Conservation (phyloP, 2,888 invertebrate species). For the Ormyrus thymus region DNA sequence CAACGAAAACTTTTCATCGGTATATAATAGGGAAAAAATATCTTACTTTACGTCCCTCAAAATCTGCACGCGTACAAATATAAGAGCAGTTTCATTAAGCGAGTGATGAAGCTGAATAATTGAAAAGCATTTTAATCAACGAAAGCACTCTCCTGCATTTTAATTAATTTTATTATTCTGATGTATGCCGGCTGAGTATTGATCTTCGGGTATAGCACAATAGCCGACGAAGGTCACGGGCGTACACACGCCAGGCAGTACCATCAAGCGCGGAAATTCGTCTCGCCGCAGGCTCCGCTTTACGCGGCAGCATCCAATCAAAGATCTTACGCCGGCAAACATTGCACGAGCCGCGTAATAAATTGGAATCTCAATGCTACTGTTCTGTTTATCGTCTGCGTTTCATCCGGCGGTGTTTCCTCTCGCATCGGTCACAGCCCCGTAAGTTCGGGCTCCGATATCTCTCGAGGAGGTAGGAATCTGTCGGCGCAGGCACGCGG, state of each 20-base stretch:
- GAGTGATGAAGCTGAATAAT: neutral
- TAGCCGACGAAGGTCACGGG: constrained; percentile 38
- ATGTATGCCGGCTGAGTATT: constrained; percentile 10
- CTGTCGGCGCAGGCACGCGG: constrained; percentile 27
- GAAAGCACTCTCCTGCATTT: constrained; percentile 1
- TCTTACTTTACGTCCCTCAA: no score
- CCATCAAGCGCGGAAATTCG: constrained; percentile 45
- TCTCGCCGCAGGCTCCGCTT: constrained; percentile 28
- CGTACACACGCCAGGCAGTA: constrained; percentile 20
- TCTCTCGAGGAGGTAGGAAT: no score
- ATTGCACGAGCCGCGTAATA: constrained; percentile 25
- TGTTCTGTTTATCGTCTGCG: neutral
- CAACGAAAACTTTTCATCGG: no score
- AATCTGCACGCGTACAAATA: no score
- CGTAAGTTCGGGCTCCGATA: no score
- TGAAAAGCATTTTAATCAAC: constrained; percentile 25
- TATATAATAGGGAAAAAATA: no score
- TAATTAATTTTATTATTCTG: constrained; percentile 37
- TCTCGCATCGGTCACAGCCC: neutral
- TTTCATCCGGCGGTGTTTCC: no score
- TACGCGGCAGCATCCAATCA: constrained; percentile 43
- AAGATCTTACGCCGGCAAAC: constrained; percentile 20
- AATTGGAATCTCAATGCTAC: constrained; percentile 14
- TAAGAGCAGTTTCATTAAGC: no score
- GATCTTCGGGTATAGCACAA: constrained; percentile 41